Evolutionary conservation across 2,888 invertebrate species (phyloP).

Genomic region (Spisula solida): DNA sequence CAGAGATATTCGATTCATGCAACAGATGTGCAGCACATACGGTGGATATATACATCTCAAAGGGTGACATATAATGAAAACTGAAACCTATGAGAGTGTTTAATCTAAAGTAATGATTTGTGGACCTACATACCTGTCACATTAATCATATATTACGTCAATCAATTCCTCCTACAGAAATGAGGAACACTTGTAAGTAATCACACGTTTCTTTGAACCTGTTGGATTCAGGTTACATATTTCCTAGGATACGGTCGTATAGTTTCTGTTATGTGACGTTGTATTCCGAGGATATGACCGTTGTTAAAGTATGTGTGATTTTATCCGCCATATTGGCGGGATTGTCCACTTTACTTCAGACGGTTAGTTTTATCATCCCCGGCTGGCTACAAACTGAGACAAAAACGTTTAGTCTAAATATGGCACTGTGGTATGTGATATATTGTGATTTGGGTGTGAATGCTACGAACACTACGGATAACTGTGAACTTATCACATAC

Average conservation of each 20-base stretch:
- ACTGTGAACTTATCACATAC: slow-evolving; percentile 49
- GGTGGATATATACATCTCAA: not conserved
- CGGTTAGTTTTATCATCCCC: slow-evolving; percentile 49
- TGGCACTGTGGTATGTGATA: slow-evolving; percentile 60
- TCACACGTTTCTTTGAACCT: not conserved
- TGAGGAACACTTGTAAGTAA: not conserved
- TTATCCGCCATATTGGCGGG: slow-evolving; percentile 48
- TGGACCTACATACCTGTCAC: not conserved
- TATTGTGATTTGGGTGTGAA: slow-evolving; percentile 31
- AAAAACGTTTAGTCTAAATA: slow-evolving; percentile 35
- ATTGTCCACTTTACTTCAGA: slow-evolving; percentile 32
- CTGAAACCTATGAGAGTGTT: not conserved
- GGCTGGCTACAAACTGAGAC: slow-evolving; percentile 53
- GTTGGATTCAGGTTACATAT: not conserved
- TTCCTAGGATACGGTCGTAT: not conserved
- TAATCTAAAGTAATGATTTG: not conserved
- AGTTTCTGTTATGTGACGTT: not conserved
- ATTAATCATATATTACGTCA: too few relatives aligned
- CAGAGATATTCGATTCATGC: too few relatives aligned
- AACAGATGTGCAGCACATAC: not conserved
- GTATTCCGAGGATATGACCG: slow-evolving; percentile 10
- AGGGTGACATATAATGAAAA: not conserved
- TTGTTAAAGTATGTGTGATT: slow-evolving; percentile 31
- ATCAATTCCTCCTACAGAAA: too few relatives aligned
- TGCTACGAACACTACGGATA: not conserved